phyloP scores from a whole-genome alignment of 2,888 invertebrate species.

The Metacarcinus magister region DNA sequence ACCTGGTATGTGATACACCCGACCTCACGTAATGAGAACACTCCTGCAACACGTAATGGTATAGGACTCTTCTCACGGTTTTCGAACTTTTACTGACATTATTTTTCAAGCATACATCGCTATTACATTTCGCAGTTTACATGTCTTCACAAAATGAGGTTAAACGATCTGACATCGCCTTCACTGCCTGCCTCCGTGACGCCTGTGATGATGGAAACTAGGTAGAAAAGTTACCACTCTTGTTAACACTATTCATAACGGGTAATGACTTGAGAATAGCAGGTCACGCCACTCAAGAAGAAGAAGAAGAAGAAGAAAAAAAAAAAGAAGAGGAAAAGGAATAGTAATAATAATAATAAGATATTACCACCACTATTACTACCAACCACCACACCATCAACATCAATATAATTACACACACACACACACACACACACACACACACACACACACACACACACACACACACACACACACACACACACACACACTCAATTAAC shows the following conservation, averaged over 20 bases:
- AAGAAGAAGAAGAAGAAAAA: background rate
- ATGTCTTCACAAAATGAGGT: background rate
- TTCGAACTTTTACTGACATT: background rate
- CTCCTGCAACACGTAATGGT: background rate
- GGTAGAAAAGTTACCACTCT: no score
- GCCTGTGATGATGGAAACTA: no score
- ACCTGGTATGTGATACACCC: background rate
- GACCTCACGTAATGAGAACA: slow-evolving; percentile 8
- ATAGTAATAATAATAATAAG: background rate
- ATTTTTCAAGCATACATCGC: background rate
- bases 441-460: no score
- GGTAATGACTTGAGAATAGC: no score
- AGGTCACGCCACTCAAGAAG: no score
- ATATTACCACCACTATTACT: background rate
- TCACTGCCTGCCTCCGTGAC: background rate
- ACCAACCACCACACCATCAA: background rate
- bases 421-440: no score
- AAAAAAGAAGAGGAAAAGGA: background rate
- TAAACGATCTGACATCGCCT: background rate
- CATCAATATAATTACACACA: background rate
- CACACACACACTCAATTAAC: background rate
- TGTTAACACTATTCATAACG: no score
- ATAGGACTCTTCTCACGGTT: background rate
- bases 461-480: no score
- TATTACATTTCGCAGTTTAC: background rate